Base-by-base conservation (phyloP, 2,113 vertebrate genomes). In the Ginglymostoma cirratum region DNA sequence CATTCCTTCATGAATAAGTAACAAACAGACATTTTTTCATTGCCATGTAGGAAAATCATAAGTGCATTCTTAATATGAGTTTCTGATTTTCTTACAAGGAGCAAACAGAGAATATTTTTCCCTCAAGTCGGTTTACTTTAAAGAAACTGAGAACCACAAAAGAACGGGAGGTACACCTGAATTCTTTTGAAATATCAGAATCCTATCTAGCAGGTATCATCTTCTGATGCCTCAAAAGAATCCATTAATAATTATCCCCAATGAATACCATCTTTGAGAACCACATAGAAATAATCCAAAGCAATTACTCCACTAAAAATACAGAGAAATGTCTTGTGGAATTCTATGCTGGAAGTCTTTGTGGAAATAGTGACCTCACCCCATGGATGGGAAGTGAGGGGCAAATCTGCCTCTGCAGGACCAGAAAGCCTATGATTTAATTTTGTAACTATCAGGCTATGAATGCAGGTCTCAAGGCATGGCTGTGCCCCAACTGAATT, bases 1-100 rank as follows among this genome's bases (percentile, higher is more conserved):
- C 67, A 95, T 70, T 95, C 48, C 93, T 95, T 70, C 67, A 95
- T 95, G 66, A 95, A 95, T 95, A 70, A 95, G 67, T 30, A 95
- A 67, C 34, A 38, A 93, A 65, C 34, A 65, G 61, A 21, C 65
- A 93, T 89, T 19, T 76, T 67, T 93, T 34, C 89, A 67, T 61
- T 90, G 87, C 86, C 48, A 89, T 30, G 48, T 55, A 89, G 24
- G 10, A 90, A 90, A 93, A 93, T 93, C 89, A 93, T 93, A 93
- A 93, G 23, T 93, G 34, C 3, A 93, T 93, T 66, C 89, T 93
- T 93, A 38, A 93, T 93, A 93, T 34, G n/a, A 93, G 61, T 38
- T 93, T 93, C 61, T 93, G 89, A 66, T 93, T 93, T 93, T 93
- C 34, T 66, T 38, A 38, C 61, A 67, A 93, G 27, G 55, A 23